Base-by-base conservation (phyloP, 2,797 vertebrate genomes). In the Crocidura indochinensis region DNA sequence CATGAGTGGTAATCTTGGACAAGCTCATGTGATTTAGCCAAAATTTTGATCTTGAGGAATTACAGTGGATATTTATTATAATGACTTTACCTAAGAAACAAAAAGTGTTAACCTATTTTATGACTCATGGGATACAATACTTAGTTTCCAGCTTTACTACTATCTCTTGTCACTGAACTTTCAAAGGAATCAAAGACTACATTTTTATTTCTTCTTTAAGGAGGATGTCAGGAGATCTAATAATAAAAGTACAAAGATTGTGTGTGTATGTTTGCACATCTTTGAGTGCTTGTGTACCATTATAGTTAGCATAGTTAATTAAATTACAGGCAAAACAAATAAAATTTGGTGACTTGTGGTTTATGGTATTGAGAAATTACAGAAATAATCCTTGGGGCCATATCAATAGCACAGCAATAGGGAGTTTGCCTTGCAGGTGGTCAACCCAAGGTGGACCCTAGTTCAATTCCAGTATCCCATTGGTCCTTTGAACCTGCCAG, bases 41-140 rank as follows among this genome's bases (percentile, higher is more conserved):
- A 38, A 44, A 82, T 81, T 81, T 90, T 90, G 53, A 44, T 88
- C n/a, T 65, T 84, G 9, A 69, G 69, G 44, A 81, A 81, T 81
- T 81, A n/a, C 15, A 75, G 6, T 78, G 69, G 73, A 77, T 71
- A 94, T 74, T 93, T 8, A 47, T 4, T 76, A 1, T 60, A 72
- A 86, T 67, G 53, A 75, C 67, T 91, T 79, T n/a, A 51, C 51
- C 10, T 60, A 79, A 62, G 73, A 62, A 85, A 91, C 1, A 46
- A 60, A 60, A 38, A 22, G 22, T 60, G 15, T 60, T 60, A 71
- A 78, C 8, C 29, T 76, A 11, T 47, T 20, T 74, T 29, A 10
- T 77, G 83, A 91, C 38, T 73, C 84, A 67, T 49, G 17, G 17
- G 69, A 2, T 73, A 20, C 17, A 60, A 20, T 20, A 29, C 27